Evolutionary conservation across 2,113 vertebrate genomes (phyloP).

Genomic region (Egretta garzetta): DNA sequence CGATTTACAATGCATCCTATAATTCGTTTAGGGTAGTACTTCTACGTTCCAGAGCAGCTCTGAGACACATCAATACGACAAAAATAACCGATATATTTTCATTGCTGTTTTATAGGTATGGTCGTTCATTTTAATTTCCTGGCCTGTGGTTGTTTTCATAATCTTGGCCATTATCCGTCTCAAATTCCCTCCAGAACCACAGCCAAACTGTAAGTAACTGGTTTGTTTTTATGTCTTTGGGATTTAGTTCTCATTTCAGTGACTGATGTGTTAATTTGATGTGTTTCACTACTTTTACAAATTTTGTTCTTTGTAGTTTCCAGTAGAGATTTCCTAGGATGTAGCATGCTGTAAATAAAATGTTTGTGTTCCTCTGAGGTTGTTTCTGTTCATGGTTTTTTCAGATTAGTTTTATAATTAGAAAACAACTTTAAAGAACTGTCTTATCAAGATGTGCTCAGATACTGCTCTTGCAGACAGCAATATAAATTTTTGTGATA

Average conservation of each 20-base stretch:
- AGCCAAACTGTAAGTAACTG: constrained; percentile 86
- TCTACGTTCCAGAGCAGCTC: constrained; percentile 25
- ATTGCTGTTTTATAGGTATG: constrained; percentile 83
- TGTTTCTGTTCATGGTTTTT: not conserved
- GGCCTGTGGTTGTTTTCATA: constrained; percentile 93
- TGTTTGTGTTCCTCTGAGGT: not conserved
- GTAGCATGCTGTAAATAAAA: constrained; percentile 12
- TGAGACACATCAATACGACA: not conserved
- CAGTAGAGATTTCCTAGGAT: not conserved
- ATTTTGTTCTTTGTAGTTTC: not conserved
- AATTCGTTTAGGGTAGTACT: not conserved
- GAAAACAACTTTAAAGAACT: not conserved
- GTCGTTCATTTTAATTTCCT: constrained; percentile 88
- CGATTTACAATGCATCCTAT: not conserved
- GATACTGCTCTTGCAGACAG: not conserved
- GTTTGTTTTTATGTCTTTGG: constrained; percentile 5
- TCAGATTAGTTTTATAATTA: not conserved
- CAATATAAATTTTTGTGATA: not conserved
- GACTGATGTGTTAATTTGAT: constrained; percentile 10
- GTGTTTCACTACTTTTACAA: constrained; percentile 31
- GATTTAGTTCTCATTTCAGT: constrained; percentile 26
- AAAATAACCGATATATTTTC: constrained; percentile 44
- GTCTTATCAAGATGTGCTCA: not conserved
- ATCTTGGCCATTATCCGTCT: constrained; percentile 90
- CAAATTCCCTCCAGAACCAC: constrained; percentile 82